Conservation (phyloP, 1,140 invertebrate species). For the Leucophenga varia region DNA sequence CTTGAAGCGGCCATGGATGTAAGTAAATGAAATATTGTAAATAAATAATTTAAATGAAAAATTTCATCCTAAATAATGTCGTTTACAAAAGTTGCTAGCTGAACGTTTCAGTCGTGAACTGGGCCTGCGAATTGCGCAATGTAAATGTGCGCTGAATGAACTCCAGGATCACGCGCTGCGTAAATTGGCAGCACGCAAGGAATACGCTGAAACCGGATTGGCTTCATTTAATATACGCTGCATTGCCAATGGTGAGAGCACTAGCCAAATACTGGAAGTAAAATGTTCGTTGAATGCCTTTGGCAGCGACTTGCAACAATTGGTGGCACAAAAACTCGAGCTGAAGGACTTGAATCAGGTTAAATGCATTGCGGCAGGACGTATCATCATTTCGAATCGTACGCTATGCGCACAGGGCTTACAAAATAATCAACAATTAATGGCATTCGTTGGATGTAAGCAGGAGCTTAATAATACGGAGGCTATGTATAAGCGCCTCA, state of each 20-base stretch:
- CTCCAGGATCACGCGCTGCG: slow-evolving; percentile 70
- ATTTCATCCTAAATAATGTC: background rate
- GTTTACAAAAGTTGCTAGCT: background rate
- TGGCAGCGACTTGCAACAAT: slow-evolving; percentile 61
- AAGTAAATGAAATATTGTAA: slow-evolving; percentile 18
- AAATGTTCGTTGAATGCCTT: slow-evolving; percentile 45
- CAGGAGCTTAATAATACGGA: slow-evolving; percentile 17
- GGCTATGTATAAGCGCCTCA: slow-evolving; percentile 38
- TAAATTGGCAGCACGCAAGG: slow-evolving; percentile 64
- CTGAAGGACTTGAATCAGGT: slow-evolving; percentile 53
- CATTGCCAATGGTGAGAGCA: slow-evolving; percentile 38
- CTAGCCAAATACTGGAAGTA: slow-evolving; percentile 36
- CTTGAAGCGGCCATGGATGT: slow-evolving; percentile 58
- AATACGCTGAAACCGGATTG: slow-evolving; percentile 65
- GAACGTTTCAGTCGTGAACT: slow-evolving; percentile 38
- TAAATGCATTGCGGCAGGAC: slow-evolving; percentile 69
- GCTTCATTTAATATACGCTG: slow-evolving; percentile 49
- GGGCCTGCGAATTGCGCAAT: slow-evolving; percentile 58
- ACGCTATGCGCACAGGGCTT: slow-evolving; percentile 61
- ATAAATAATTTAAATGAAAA: background rate
- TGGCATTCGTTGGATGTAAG: slow-evolving; percentile 63
- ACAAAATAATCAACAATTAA: slow-evolving; percentile 69
- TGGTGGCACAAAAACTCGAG: slow-evolving; percentile 59
- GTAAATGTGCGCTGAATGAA: slow-evolving; percentile 61
- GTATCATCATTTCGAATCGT: slow-evolving; percentile 61